Evolutionary conservation across 2,113 vertebrate genomes (phyloP), one percentile per base, ranked within the genome.

Genomic region (Entelurus aequoreus): DNA sequence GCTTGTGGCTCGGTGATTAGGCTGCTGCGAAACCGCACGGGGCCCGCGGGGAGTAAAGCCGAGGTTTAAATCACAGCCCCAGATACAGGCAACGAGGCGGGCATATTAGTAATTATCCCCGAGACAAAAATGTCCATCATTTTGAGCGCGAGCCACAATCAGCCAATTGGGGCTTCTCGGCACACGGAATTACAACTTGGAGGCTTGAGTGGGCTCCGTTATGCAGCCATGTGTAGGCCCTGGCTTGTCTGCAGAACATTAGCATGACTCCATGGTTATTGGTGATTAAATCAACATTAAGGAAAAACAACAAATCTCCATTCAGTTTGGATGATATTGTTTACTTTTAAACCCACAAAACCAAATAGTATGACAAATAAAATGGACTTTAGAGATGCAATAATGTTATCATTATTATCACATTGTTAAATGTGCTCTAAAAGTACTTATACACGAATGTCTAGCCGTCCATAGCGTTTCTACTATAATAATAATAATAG

Each of bases 61-160:
- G 84, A 75, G 86, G 87, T 87, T 85, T 86, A 85, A 84, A 90
- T 87, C 84, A 80, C 88, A 88, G 84, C 81, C 80, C 84, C 84
- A 87, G 82, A 86, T 85, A 88, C 84, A 86, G 87, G 84, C 82
- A 88, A 82, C 77, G 86, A 86, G 80, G 84, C 82, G 87, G 86
- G 88, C 85, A 88, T 87, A 90, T 89, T 90, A 82, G 88, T 85
- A 89, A 89, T 92, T 87, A 88, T 78, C 75, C 82, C 28, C 83
- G 80, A 87, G 82, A 88, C 87, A 84, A 19, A 90, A 90, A 90
- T 86, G 86, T 80, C 87, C 80, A 77, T 88, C 83, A 80, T 90
- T 86, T 19, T 85, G 79, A 82, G 84, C 86, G 87, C 82, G 87
- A 87, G 82, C 88, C 84, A 86, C 82, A 84, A 83, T 84, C 52